Evolutionary conservation across 2,113 vertebrate species (phyloP).

Genomic region (Austrofundulus limnaeus): DNA sequence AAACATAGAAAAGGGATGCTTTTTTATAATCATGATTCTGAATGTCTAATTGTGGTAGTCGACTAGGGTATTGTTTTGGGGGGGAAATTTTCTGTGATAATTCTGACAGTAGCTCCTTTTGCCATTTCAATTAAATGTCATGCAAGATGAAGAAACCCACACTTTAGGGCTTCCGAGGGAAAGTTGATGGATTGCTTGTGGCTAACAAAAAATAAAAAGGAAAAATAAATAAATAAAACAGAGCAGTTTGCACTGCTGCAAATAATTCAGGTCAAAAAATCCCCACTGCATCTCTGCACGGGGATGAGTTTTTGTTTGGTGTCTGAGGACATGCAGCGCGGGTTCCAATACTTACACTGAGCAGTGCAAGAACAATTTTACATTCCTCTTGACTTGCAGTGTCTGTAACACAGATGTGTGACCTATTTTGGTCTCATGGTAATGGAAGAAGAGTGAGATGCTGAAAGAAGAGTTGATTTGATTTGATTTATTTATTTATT

Average conservation of each 20-base stretch:
- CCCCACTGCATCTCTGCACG: constrained; percentile 30
- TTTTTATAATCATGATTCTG: constrained; percentile 39
- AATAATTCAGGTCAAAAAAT: constrained; percentile 31
- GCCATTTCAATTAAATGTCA: constrained; percentile 57
- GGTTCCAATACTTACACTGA: constrained; percentile 20
- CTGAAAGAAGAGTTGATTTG: background rate
- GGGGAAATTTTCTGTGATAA: constrained; percentile 30
- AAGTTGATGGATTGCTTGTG: constrained; percentile 29
- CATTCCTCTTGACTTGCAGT: constrained; percentile 21
- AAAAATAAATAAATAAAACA: constrained; percentile 24
- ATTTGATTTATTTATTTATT: too few species aligned
- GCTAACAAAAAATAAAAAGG: constrained; percentile 19
- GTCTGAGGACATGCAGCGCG: constrained; percentile 5
- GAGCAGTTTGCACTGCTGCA: constrained; percentile 8
- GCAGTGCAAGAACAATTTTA: constrained; percentile 19
- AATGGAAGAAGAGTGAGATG: constrained; percentile 1
- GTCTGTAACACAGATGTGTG: constrained; percentile 28
- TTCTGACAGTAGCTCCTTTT: constrained; percentile 35
- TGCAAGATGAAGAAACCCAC: constrained; percentile 23
- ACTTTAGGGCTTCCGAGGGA: constrained; percentile 21
- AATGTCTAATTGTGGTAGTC: constrained; percentile 41
- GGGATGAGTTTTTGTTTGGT: constrained; percentile 15
- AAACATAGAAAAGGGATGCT: constrained; percentile 47
- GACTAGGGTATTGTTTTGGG: constrained; percentile 34
- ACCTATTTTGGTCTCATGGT: constrained; percentile 25